Evolutionary conservation across 2,888 invertebrate genomes (phyloP).

Genomic region (Lasiommata megera): DNA sequence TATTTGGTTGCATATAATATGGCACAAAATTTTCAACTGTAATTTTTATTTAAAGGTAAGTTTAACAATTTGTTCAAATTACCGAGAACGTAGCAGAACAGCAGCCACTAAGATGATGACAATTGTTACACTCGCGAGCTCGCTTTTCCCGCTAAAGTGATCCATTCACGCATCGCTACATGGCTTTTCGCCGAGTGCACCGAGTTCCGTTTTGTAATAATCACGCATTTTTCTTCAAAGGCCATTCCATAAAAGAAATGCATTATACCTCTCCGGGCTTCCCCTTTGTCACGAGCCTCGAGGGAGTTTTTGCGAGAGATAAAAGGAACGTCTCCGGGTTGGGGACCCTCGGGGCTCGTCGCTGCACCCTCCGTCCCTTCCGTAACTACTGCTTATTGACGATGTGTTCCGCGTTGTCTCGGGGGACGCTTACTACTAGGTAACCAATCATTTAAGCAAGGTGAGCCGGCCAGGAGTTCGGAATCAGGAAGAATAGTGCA

Average conservation of each 20-base stretch:
- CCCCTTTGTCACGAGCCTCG: conserved; percentile 30
- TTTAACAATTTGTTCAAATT: too few species aligned
- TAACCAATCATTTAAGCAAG: not conserved
- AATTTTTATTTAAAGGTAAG: too few species aligned
- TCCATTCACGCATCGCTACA: not conserved
- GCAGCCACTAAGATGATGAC: too few species aligned
- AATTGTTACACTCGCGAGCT: too few species aligned
- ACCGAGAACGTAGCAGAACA: too few species aligned
- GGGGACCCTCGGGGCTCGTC: conserved; percentile 50
- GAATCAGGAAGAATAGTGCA: too few species aligned
- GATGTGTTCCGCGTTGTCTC: not conserved
- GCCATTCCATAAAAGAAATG: conserved; percentile 46
- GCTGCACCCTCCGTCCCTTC: conserved; percentile 42
- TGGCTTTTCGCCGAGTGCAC: not conserved
- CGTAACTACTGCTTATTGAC: conserved; percentile 45
- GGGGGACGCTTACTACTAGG: not conserved
- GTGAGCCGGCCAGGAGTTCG: too few species aligned
- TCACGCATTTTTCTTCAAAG: conserved; percentile 31
- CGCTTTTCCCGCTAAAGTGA: too few species aligned
- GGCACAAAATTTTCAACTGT: too few species aligned
- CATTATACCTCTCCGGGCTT: conserved; percentile 44
- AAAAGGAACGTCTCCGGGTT: conserved; percentile 44
- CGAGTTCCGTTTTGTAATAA: not conserved
- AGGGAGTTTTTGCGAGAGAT: not conserved
- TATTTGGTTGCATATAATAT: too few species aligned